These are phyloP conservation scores for Leucoptera coffeella DNA, from an alignment of 2,888 invertebrate genomes.

Conservation along the genomic window DNA sequence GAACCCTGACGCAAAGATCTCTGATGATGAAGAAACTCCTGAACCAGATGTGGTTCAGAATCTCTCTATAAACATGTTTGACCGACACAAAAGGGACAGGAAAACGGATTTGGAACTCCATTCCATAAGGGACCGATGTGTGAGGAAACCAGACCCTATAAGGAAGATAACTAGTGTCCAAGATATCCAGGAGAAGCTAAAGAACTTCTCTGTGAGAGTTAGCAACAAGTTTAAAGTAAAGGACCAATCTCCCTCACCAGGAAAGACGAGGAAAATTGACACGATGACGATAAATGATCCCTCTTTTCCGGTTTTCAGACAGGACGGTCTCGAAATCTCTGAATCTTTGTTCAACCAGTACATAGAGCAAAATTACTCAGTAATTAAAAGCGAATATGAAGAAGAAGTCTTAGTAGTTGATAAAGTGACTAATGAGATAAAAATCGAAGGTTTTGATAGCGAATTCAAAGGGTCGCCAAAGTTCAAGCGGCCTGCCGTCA, in stretches of 20 bases:
- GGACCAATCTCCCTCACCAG: slow-evolving; percentile 22
- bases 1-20: slow-evolving; percentile 50
- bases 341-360: slow-evolving; percentile 66
- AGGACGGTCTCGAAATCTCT: slow-evolving; percentile 68
- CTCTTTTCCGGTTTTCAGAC: slow-evolving; percentile 67
- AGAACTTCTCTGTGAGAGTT: slow-evolving; percentile 49
- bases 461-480: slow-evolving; percentile 35
- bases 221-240: slow-evolving; percentile 48
- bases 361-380: slow-evolving; percentile 58
- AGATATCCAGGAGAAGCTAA: slow-evolving; percentile 57
- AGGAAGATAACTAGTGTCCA: slow-evolving; percentile 53
- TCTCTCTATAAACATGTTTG: slow-evolving; percentile 15
- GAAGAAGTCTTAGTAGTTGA: slow-evolving; percentile 37
- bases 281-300: slow-evolving; percentile 75
- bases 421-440: slow-evolving; percentile 21
- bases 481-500: slow-evolving; percentile 15
- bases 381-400: slow-evolving; percentile 36
- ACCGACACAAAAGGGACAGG: slow-evolving; percentile 27
- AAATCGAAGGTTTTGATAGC: slow-evolving; percentile 44
- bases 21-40: slow-evolving; percentile 28
- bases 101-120: slow-evolving; percentile 30
- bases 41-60: slow-evolving; percentile 34
- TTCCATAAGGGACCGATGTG: slow-evolving; percentile 39
- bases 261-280: slow-evolving; percentile 25
- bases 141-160: slow-evolving; percentile 39